These are phyloP conservation scores for Resseliella maxima DNA, from an alignment of 2,888 invertebrate species.

Conservation along the genomic window DNA sequence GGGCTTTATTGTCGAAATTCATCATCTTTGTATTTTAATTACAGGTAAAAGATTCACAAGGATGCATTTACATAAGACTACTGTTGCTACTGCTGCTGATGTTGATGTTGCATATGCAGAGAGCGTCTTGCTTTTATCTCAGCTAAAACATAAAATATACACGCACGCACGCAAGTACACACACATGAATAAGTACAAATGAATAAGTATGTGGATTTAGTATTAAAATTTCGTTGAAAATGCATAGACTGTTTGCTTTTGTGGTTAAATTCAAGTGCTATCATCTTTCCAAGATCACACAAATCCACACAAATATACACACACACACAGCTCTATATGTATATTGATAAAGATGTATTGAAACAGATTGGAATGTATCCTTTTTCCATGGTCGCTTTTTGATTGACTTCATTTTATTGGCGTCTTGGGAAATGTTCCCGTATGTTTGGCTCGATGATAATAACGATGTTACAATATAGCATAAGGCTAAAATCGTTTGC, in stretches of 20 bases:
- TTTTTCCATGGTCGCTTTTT: background rate
- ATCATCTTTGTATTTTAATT: conserved; percentile 38
- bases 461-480: background rate
- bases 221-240: background rate
- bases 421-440: background rate
- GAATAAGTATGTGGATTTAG: no score
- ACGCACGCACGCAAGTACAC: background rate
- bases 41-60: conserved; percentile 28
- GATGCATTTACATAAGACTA: background rate
- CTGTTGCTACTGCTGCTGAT: background rate
- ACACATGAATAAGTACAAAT: background rate
- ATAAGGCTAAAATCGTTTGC: no score
- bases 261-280: background rate
- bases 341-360: background rate
- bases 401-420: conserved; percentile 7
- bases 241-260: background rate
- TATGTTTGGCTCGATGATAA: background rate
- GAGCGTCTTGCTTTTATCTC: background rate
- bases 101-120: background rate
- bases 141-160: background rate
- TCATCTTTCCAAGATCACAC: background rate
- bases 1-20: conserved; percentile 22
- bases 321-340: background rate
- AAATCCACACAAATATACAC: background rate
- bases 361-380: background rate